A percentile compares a stretch with the other conserved stretches of the same genome.
Evolutionary conservation across 1,140 invertebrate genomes (phyloP).

Genomic region (Zaprionus kolodkinae): DNA sequence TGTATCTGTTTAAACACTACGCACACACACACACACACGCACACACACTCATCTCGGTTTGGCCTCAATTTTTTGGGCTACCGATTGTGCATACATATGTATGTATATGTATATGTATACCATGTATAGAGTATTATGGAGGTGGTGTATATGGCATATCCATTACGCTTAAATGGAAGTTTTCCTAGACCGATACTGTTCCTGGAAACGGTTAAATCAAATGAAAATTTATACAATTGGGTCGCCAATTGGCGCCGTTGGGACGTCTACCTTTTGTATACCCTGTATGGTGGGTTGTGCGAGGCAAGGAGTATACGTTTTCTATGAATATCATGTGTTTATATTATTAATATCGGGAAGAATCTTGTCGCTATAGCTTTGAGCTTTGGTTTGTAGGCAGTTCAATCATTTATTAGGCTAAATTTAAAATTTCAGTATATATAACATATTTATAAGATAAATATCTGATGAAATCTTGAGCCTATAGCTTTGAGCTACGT

Average conservation of each 20-base stretch:
- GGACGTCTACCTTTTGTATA: slow-evolving; percentile 21
- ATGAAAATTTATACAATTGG: slow-evolving; percentile 69
- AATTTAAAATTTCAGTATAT: no score
- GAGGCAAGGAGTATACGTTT: neutral
- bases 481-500: no score
- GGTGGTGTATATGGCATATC: neutral
- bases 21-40: neutral
- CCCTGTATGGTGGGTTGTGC: no score
- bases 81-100: neutral
- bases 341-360: neutral
- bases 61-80: slow-evolving; percentile 57
- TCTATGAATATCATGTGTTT: neutral
- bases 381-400: no score
- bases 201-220: slow-evolving; percentile 17
- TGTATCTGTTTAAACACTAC: slow-evolving; percentile 71
- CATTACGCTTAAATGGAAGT: neutral
- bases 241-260: slow-evolving; percentile 59
- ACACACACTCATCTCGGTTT: slow-evolving; percentile 32
- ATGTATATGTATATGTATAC: neutral
- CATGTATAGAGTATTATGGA: slow-evolving; percentile 10
- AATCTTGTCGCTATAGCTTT: no score
- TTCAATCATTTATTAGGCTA: no score
- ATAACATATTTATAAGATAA: no score
- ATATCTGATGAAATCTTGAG: no score
- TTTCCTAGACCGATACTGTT: slow-evolving; percentile 12